Base-by-base conservation (phyloP, 2,888 invertebrate genomes). In the Hydriomena furcata region DNA sequence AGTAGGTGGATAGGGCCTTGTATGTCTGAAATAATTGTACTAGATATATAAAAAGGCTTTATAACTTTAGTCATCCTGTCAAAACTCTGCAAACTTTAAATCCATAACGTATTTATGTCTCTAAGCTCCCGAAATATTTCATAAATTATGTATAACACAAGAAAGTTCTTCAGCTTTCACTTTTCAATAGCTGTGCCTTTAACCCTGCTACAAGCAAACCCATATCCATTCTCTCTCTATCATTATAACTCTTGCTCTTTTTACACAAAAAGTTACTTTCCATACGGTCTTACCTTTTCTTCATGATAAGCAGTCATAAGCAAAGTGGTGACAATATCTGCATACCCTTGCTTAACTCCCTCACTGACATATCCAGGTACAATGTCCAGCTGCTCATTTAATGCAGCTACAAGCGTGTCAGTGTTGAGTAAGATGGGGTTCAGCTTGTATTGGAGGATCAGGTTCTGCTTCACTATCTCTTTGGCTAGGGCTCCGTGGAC, bases 401-500 rank as follows among this genome's bases (percentile, higher is more conserved):
- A 55, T 0, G 82, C 89, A 0, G 58, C 61, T 3, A 87, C 63
- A 0, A 87, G 58, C 0, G 70, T 71, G 0, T 76, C 75, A 0
- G 78, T 64, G 30, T 85, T 78, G 1, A 79, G 66, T 0, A 91
- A 53, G 1, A 77, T 66, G 0, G 91, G 87, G 0, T 81, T 63
- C 32, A 91, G 74, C 58, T 90, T 90, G 47, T 69, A 83, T 36
- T 86, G 80, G 1, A 91, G 58, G 0, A 91, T 77, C 0, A 76
- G 59, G 51, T 89, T 91, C 48, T 89, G 88, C 12, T 78, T 79
- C 0, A 91, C 79, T 5, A 91, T 82, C 61, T 89, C 89, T 55
- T 85, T 88, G 1, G 91, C 89, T 50, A 91, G 52, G 0, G 87
- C 82, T 6, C 89, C 89, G 52, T 91, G 90, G 3, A 86, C 68